Conservation (phyloP, 2,888 invertebrate genomes). For the Sarcophaga caerulescens region DNA sequence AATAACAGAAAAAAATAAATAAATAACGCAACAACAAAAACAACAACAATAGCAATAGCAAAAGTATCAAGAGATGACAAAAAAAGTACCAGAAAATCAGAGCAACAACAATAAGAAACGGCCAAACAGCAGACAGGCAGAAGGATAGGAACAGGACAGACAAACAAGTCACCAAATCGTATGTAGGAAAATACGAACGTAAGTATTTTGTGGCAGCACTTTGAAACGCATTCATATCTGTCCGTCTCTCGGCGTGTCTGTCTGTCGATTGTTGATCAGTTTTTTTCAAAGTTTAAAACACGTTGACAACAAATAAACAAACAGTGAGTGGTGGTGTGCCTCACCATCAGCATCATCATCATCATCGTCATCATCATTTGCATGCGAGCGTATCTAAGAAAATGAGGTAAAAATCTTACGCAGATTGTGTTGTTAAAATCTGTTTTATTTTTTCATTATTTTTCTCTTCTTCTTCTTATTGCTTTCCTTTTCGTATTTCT, state of each 20-base stretch:
- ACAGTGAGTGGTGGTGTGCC: not conserved
- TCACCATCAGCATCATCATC: conserved; percentile 22
- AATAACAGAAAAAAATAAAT: conserved; percentile 72
- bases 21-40: conserved; percentile 65
- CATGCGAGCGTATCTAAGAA: conserved; percentile 56
- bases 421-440: conserved; percentile 40
- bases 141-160: not conserved
- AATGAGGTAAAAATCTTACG: conserved; percentile 50
- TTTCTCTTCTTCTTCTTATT: not conserved
- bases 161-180: conserved; percentile 35
- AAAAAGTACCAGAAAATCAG: conserved; percentile 53
- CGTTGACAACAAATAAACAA: conserved; percentile 8
- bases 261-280: not conserved
- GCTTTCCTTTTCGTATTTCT: too few species aligned
- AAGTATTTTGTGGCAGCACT: not conserved
- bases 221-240: conserved; percentile 15
- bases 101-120: conserved; percentile 12
- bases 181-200: not conserved
- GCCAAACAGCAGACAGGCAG: not conserved
- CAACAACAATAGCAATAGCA: conserved; percentile 5
- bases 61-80: conserved; percentile 51
- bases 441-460: not conserved
- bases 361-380: conserved; percentile 50
- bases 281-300: conserved; percentile 11
- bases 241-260: not conserved